Conservation (phyloP, 2,113 vertebrate genomes). For the Pogonocichla stellata region DNA sequence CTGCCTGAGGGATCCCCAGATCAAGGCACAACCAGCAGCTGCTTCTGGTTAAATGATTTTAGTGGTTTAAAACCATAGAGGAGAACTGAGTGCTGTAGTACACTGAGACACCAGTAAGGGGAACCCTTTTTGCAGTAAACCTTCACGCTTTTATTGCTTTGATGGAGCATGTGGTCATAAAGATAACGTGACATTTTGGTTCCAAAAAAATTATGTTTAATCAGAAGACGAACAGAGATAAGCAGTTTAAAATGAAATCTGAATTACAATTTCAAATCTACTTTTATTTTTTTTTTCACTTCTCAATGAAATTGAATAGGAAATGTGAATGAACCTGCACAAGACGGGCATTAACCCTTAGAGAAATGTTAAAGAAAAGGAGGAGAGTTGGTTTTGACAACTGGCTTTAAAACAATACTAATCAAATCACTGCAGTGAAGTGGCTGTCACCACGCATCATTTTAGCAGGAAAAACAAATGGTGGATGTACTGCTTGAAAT, state of each 20-base stretch:
- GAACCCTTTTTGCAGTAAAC: conserved; percentile 73
- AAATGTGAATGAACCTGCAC: conserved; percentile 31
- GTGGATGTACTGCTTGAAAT: neutral
- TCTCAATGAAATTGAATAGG: conserved; percentile 43
- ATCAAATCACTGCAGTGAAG: neutral
- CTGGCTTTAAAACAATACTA: neutral
- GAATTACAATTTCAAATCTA: conserved; percentile 58
- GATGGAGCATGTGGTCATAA: conserved; percentile 46
- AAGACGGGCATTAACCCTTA: conserved; percentile 54
- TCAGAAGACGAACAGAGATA: conserved; percentile 68
- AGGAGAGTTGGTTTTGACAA: neutral
- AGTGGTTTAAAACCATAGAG: neutral
- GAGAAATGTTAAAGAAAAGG: neutral
- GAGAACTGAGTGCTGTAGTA: conserved; percentile 10
- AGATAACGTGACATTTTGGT: conserved; percentile 69
- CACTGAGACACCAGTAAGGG: conserved; percentile 65
- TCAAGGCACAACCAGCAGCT: neutral
- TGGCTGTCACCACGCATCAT: neutral
- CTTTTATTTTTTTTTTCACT: neutral
- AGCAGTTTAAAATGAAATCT: conserved; percentile 71
- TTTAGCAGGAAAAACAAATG: neutral
- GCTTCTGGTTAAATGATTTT: conserved; percentile 1
- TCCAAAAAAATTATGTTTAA: conserved; percentile 71
- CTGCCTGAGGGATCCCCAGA: neutral
- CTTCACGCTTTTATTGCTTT: conserved; percentile 43